Base-by-base conservation (phyloP, 2,113 vertebrate genomes). In the Vimba vimba region DNA sequence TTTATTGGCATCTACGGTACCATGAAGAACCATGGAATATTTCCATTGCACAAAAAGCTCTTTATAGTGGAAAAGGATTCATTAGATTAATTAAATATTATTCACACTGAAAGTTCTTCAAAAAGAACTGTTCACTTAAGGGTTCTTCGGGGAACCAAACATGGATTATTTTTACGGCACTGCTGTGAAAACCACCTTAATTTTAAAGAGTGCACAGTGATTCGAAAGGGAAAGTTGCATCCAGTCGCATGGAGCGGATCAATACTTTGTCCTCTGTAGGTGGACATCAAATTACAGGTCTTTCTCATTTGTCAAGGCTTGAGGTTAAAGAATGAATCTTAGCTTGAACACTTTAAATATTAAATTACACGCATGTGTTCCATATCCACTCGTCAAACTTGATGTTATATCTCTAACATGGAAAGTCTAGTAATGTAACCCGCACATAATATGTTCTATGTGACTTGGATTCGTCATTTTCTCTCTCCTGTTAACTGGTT, bases 211-310 rank as follows among this genome's bases (percentile, higher is more conserved):
- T 21, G 7, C 0, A 27, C 2, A 62, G 23, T 80, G 45, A 30
- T 76, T 7, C 17, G 45, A 25, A 33, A 17, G 33, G 47, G 73
- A 83, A 64, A 36, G n/a, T 43, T 80, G 79, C 52, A 81, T 74
- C 85, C 59, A 81, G 45, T 60, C 6, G 30, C 45, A 66, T 76
- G 36, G 52, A 36, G 68, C 0, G 4, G 39, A 86, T 78, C 64
- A 6, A 78, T 86, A 76, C 27, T 19, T 33, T 85, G 21, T 85
- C 78, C 59, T 69, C 33, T 45, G 23, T 59, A 30, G 25, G 15
- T 55, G 59, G 21, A 36, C 36, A 59, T 79, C 27, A 43, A 62
- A 64, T 79, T 78, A 50, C 79, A 83, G 47, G 12, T 30, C 13
- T 66, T 69, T 60, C 19, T 39, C 50, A 75, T n/a, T 69, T 86